Evolutionary conservation across 2,113 vertebrate genomes (phyloP).

Genomic region (Lipotes vexillifer): DNA sequence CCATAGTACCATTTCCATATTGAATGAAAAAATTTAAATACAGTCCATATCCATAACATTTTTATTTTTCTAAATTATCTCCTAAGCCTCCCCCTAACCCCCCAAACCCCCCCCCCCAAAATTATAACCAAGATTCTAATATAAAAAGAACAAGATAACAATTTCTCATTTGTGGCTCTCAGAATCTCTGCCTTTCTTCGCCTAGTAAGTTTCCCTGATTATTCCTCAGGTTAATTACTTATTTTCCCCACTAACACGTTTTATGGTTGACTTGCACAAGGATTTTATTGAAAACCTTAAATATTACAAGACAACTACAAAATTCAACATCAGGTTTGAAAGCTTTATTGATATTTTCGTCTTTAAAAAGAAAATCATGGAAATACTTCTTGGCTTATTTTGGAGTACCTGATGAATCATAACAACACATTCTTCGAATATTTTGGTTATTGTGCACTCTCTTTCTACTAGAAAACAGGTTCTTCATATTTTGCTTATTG

Average conservation of each 20-base stretch:
- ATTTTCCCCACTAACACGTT: not conserved
- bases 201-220: not conserved
- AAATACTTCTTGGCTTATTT: not conserved
- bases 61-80: not conserved
- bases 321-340: not conserved
- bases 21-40: not conserved
- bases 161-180: not conserved
- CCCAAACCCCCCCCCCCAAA: too few relatives aligned
- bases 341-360: too few relatives aligned
- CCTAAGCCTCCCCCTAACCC: not conserved
- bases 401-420: not conserved
- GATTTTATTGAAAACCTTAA: not conserved
- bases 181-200: not conserved
- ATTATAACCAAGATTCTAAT: not conserved
- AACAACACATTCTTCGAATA: constrained; percentile 1
- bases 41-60: not conserved
- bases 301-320: not conserved
- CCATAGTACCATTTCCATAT: not conserved
- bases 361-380: not conserved
- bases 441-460: not conserved
- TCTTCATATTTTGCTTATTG: not conserved
- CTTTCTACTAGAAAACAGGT: not conserved
- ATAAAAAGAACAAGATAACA: not conserved
- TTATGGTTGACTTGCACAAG: not conserved
- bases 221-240: not conserved